phyloP scores from a whole-genome alignment of 2,888 invertebrate genomes.

The Bombylius major region DNA sequence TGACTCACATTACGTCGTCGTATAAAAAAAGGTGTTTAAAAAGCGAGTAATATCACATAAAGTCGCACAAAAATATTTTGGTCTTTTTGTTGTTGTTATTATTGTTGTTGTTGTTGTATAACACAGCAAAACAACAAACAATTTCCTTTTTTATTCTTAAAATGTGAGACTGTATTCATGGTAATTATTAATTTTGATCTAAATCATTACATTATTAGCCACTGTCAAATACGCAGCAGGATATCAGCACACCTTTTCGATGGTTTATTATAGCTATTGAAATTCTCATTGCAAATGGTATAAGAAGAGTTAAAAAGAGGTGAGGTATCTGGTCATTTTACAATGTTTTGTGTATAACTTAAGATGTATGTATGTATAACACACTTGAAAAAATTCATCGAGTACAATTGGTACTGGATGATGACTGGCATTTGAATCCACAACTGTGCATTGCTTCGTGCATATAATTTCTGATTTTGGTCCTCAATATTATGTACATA shows the following conservation, averaged over 20 bases:
- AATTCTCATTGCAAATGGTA: slow-evolving; percentile 4
- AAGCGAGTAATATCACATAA: no score
- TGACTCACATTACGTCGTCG: no score
- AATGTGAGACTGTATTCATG: slow-evolving; percentile 1
- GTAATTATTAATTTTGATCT: slow-evolving; percentile 12
- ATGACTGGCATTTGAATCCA: no score
- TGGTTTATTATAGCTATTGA: slow-evolving; percentile 14
- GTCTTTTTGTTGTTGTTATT: no score
- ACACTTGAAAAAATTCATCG: no score
- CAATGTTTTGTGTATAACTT: neutral
- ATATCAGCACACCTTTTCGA: slow-evolving; percentile 18
- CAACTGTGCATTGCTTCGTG: no score
- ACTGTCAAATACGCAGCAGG: slow-evolving; percentile 22
- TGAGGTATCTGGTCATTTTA: slow-evolving; percentile 4
- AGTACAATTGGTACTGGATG: no score
- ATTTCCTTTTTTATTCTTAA: neutral
- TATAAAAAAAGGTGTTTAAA: no score
- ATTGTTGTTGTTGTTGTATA: no score
- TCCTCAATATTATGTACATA: no score
- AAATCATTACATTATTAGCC: slow-evolving; percentile 22
- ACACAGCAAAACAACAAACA: neutral
- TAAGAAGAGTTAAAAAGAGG: neutral
- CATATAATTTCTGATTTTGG: no score
- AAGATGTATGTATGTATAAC: neutral
- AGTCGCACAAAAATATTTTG: no score